Conservation (phyloP, 2,797 vertebrate genomes). For the Chaunax sp. region DNA sequence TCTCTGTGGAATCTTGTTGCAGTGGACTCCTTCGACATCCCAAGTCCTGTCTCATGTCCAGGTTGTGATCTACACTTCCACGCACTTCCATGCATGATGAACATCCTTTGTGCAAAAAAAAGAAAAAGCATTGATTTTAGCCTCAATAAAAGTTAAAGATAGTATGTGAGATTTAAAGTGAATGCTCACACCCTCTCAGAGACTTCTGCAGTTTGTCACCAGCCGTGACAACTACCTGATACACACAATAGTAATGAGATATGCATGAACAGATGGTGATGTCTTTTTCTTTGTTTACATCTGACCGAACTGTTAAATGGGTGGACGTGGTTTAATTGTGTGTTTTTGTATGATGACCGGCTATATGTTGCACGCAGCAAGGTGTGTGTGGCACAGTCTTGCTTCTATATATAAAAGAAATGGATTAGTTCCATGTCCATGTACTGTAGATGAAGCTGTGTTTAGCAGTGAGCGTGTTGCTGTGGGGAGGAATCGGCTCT, state of each 20-base stretch:
- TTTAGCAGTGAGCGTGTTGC: conserved; percentile 19
- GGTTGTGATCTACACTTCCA: not conserved
- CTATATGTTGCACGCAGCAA: conserved; percentile 9
- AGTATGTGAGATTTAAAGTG: conserved; percentile 30
- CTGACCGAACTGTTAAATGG: not conserved
- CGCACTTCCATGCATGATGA: too few species aligned
- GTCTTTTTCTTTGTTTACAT: conserved; percentile 48
- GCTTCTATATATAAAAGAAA: too few species aligned
- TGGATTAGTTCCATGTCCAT: not conserved
- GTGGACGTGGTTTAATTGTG: conserved; percentile 8
- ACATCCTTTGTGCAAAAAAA: too few species aligned
- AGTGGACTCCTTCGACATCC: too few species aligned
- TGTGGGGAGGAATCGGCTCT: conserved; percentile 27
- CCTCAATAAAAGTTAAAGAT: conserved; percentile 26
- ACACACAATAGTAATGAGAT: conserved; percentile 32
- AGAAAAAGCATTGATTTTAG: conserved; percentile 9
- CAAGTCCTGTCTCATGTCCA: too few species aligned
- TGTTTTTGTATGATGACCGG: not conserved
- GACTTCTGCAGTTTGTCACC: conserved; percentile 28
- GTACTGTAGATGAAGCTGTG: conserved; percentile 9
- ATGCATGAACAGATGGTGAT: conserved; percentile 45
- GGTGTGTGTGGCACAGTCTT: too few species aligned
- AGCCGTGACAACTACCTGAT: conserved; percentile 28
- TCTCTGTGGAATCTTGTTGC: too few species aligned
- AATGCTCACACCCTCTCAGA: conserved; percentile 41